These are phyloP conservation scores for Brachionus sp. DNA, from an alignment of 1,140 invertebrate genomes.

Conservation along the genomic window DNA sequence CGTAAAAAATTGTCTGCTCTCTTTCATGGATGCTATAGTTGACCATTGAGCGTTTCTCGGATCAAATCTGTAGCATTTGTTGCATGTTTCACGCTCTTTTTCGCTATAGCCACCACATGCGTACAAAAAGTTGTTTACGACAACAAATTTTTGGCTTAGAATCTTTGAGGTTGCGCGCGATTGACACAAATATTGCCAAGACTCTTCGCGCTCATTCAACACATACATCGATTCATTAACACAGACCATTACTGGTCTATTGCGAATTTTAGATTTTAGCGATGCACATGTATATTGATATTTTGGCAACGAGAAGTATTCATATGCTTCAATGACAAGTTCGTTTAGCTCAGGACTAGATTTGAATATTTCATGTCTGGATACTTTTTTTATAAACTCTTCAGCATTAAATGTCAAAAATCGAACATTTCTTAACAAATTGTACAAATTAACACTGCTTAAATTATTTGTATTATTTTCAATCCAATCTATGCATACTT, in stretches of 20 bases:
- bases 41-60: conserved; percentile 58
- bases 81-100: conserved; percentile 57
- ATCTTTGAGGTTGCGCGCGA: conserved; percentile 25
- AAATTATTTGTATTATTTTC: not conserved
- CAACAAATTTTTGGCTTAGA: conserved; percentile 47
- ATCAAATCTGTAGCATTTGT: conserved; percentile 58
- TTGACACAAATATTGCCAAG: conserved; percentile 44
- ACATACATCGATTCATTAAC: conserved; percentile 44
- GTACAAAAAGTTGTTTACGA: conserved; percentile 60
- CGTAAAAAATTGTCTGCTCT: conserved; percentile 58
- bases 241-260: conserved; percentile 37
- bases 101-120: conserved; percentile 57
- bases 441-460: not conserved
- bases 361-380: not conserved
- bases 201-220: conserved; percentile 23
- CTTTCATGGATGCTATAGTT: conserved; percentile 58
- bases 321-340: not conserved
- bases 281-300: not conserved
- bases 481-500: conserved; percentile 29
- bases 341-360: not conserved
- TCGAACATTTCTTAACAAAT: conserved; percentile 37
- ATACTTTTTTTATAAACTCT: conserved; percentile 18
- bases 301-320: conserved; percentile 32
- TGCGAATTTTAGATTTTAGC: not conserved
- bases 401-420: conserved; percentile 31